A percentile compares a stretch with the other conserved stretches of the same genome.
Conservation (phyloP, 2,797 vertebrate genomes). For the Pangasius larnaudii region DNA sequence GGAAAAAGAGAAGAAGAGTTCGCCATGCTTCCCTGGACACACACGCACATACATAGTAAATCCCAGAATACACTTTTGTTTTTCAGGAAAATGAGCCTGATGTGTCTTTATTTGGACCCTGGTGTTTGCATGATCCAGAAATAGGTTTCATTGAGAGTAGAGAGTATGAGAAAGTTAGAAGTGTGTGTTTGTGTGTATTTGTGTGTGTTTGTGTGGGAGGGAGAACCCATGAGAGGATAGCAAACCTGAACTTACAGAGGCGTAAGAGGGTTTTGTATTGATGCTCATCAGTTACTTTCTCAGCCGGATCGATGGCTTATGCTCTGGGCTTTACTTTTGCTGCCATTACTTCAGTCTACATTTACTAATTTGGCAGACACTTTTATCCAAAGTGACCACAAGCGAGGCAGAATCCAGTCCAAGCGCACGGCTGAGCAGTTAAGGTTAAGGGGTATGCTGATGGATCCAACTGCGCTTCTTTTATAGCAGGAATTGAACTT, state of each 20-base stretch:
- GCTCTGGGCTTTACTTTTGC: slow-evolving; percentile 38
- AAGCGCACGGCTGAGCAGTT: neutral
- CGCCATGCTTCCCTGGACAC: slow-evolving; percentile 32
- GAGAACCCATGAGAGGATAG: neutral
- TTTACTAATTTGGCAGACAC: slow-evolving; percentile 35
- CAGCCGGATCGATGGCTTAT: slow-evolving; percentile 31
- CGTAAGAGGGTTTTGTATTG: slow-evolving; percentile 28
- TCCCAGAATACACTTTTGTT: slow-evolving; percentile 37
- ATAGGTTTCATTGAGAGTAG: neutral
- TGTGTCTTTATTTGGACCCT: slow-evolving; percentile 31
- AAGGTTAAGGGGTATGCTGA: neutral
- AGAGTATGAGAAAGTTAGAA: neutral
- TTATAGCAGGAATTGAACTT: neutral
- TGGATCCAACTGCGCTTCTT: neutral
- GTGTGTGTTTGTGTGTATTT: neutral
- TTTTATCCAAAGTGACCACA: slow-evolving; percentile 36
- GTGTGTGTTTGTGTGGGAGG: slow-evolving; percentile 4
- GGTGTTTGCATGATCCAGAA: slow-evolving; percentile 1
- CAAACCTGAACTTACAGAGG: slow-evolving; percentile 7
- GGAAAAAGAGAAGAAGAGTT: slow-evolving; percentile 49
- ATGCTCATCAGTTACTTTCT: slow-evolving; percentile 41
- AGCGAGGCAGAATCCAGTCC: slow-evolving; percentile 5
- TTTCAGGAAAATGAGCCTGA: neutral
- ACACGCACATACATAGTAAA: neutral
- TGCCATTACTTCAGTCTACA: slow-evolving; percentile 41